A percentile compares a stretch with the other conserved stretches of the same genome.
Evolutionary conservation across 2,888 invertebrate genomes (phyloP).

Genomic region (Diaprepes abbreviatus): DNA sequence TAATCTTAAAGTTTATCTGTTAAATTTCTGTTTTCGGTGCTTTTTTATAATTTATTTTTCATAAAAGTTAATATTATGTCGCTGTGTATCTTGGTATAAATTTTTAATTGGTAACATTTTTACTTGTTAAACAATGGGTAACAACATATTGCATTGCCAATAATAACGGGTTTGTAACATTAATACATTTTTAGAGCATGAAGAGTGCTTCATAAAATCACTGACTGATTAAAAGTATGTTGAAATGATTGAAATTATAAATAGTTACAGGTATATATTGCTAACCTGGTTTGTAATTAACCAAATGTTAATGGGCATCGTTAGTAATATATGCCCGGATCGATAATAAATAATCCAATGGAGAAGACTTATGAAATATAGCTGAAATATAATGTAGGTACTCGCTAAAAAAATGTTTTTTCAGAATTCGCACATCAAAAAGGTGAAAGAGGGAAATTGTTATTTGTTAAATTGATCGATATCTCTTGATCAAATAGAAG

Average conservation of each 20-base stretch:
- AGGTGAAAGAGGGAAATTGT: too few relatives aligned
- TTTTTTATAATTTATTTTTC: too few relatives aligned
- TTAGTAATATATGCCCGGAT: too few relatives aligned
- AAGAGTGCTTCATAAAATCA: constrained; percentile 10
- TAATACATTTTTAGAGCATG: constrained; percentile 14
- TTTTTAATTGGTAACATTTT: background rate
- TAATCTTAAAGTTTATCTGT: too few relatives aligned
- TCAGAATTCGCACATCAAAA: too few relatives aligned
- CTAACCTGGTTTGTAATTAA: background rate
- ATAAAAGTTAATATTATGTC: background rate
- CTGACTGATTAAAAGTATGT: constrained; percentile 17
- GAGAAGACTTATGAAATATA: too few relatives aligned
- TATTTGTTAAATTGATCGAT: too few relatives aligned
- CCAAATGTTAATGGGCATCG: background rate
- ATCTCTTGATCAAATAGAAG: too few relatives aligned
- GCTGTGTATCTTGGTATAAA: background rate
- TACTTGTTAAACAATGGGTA: constrained; percentile 7
- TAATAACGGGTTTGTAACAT: constrained; percentile 9
- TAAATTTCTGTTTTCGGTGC: too few relatives aligned
- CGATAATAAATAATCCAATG: too few relatives aligned
- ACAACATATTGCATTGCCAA: background rate
- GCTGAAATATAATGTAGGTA: too few relatives aligned
- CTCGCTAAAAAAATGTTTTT: too few relatives aligned
- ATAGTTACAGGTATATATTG: background rate
- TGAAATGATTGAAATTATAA: constrained; percentile 10